Conservation (phyloP, 1,140 invertebrate genomes). For the Pseudomyrmex concolor region DNA sequence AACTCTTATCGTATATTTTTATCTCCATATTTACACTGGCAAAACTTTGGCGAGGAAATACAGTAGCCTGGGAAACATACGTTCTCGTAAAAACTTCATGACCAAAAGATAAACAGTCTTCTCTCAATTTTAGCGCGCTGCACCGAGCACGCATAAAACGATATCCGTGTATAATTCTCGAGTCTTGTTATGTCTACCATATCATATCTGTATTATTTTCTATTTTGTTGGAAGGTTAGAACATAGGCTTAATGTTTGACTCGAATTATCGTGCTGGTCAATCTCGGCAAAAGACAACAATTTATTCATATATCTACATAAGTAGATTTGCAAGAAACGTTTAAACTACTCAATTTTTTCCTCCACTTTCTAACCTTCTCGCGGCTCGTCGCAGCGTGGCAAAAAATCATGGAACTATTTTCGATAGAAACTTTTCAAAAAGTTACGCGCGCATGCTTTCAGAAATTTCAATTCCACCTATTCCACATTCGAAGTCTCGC, state of each 20-base stretch:
- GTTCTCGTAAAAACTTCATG: slow-evolving; percentile 54
- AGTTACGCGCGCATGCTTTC: slow-evolving; percentile 9
- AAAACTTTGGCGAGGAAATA: slow-evolving; percentile 21
- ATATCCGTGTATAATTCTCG: slow-evolving; percentile 31
- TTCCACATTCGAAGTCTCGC: not conserved
- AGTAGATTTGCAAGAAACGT: slow-evolving; percentile 29
- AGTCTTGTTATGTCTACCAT: slow-evolving; percentile 10
- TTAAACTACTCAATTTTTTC: slow-evolving; percentile 21
- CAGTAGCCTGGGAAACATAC: slow-evolving; percentile 29
- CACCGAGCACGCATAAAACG: slow-evolving; percentile 37
- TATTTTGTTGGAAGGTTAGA: not conserved
- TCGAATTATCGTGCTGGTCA: not conserved
- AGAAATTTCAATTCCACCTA: slow-evolving; percentile 20
- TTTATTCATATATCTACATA: not conserved
- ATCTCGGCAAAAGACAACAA: slow-evolving; percentile 1
- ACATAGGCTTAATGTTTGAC: not conserved
- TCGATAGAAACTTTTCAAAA: slow-evolving; percentile 16
- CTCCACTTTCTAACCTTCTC: not conserved
- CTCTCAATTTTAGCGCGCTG: slow-evolving; percentile 23
- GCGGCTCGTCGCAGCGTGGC: not conserved
- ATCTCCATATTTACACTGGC: slow-evolving; percentile 14
- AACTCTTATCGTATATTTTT: slow-evolving; percentile 8
- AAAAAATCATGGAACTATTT: not conserved
- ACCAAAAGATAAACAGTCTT: slow-evolving; percentile 35
- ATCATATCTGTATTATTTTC: slow-evolving; percentile 5